Percentiles rank a stretch among this genome's conserved stretches.
These are phyloP conservation scores for Alethe castanea DNA, from an alignment of 2,113 vertebrate genomes.

Conservation along the genomic window DNA sequence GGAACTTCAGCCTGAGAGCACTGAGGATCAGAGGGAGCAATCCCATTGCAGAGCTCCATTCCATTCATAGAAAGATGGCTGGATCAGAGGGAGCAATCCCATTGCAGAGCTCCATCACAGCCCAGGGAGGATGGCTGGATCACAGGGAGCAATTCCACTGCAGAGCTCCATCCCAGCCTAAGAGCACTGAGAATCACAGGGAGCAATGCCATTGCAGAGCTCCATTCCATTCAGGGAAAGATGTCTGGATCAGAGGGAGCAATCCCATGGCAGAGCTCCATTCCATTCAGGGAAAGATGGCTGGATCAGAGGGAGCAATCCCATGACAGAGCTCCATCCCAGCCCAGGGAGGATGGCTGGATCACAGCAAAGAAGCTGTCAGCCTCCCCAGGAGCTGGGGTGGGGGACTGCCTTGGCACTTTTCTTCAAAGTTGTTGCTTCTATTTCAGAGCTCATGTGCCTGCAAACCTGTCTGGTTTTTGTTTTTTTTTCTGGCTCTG, in stretches of 20 bases:
- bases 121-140: too few species aligned
- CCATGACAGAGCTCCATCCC: not conserved
- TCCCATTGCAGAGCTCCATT: not conserved
- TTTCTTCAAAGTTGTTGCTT: conserved; percentile 2
- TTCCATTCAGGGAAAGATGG: not conserved
- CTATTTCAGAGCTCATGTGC: not conserved
- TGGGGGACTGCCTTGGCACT: not conserved
- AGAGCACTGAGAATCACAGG: not conserved
- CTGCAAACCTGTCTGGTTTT: not conserved
- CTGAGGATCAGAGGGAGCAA: not conserved
- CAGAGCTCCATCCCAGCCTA: not conserved
- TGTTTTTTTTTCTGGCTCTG: not conserved
- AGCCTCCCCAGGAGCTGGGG: not conserved
- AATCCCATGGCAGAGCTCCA: not conserved
- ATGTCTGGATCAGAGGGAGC: not conserved
- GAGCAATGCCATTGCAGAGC: not conserved
- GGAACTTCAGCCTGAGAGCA: not conserved
- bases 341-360: not conserved
- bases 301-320: not conserved
- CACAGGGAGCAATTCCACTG: not conserved
- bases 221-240: accelerated
- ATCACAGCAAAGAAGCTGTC: not conserved
- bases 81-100: not conserved
- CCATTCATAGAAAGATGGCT: too few species aligned
- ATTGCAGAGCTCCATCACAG: too few species aligned